A percentile compares a stretch with the other conserved stretches of the same genome.
Conservation (phyloP, 2,888 invertebrate species). For the Chymomyza fuscimana region DNA sequence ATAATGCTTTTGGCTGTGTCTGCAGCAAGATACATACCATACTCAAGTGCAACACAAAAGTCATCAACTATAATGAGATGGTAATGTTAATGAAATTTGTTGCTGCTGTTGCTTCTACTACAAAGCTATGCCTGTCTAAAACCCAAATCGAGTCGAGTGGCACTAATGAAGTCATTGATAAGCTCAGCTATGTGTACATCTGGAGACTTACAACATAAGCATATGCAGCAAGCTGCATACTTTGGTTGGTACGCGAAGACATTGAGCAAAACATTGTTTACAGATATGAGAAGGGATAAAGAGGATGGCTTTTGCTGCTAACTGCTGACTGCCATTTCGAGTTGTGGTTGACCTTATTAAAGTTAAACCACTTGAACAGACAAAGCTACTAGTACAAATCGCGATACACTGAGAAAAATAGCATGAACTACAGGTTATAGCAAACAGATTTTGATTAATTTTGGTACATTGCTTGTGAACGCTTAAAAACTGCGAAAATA, state of each 20-base stretch:
- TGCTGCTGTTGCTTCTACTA: constrained; percentile 48
- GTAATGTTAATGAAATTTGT: constrained; percentile 73
- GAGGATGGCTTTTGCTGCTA: not conserved
- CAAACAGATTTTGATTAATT: too few species aligned
- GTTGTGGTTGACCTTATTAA: constrained; percentile 52
- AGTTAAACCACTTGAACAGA: constrained; percentile 65
- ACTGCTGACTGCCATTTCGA: constrained; percentile 22
- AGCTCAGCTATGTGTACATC: constrained; percentile 15
- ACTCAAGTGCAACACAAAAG: constrained; percentile 29
- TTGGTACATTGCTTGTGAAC: too few species aligned
- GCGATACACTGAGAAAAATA: not conserved
- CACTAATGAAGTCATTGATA: constrained; percentile 74
- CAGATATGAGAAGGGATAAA: not conserved
- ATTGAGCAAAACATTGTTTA: not conserved
- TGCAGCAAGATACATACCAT: constrained; percentile 17
- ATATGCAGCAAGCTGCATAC: not conserved
- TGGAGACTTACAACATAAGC: constrained; percentile 18
- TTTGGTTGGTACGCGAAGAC: not conserved
- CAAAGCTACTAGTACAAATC: constrained; percentile 19
- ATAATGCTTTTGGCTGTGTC: not conserved
- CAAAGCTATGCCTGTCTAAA: constrained; percentile 45
- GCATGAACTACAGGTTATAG: too few species aligned
- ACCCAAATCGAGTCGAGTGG: constrained; percentile 40
- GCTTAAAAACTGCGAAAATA: too few species aligned
- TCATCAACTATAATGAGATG: constrained; percentile 69